Evolutionary conservation across 2,797 vertebrate species (phyloP).

Genomic region (Tauraco hartlaubi): DNA sequence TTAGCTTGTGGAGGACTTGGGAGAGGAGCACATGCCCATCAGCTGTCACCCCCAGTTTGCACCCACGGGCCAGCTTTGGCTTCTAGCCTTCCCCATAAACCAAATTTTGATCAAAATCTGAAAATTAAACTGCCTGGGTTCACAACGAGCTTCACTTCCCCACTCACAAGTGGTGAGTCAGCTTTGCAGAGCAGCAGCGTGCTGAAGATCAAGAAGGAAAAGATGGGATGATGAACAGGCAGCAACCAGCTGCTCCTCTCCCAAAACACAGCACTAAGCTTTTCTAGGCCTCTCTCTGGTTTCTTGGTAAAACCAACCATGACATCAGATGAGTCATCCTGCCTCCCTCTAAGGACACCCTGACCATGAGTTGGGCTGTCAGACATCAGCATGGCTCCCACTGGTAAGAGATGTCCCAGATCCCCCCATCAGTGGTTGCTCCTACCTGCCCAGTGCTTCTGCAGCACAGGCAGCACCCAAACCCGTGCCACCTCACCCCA

Average conservation of each 20-base stretch:
- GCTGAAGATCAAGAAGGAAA: neutral
- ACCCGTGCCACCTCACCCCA: neutral
- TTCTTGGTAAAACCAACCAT: neutral
- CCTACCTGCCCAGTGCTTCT: neutral
- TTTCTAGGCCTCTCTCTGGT: neutral
- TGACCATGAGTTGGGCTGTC: neutral
- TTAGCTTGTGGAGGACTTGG: rapidly evolving
- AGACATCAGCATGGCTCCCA: neutral
- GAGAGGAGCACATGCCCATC: neutral
- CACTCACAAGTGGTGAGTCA: neutral
- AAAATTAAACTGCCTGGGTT: neutral
- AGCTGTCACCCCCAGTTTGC: too few relatives aligned
- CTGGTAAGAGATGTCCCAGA: neutral
- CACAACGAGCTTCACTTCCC: neutral
- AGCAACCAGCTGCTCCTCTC: neutral
- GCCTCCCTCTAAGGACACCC: rapidly evolving
- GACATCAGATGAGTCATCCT: neutral
- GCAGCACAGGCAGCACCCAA: neutral
- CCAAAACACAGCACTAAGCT: neutral
- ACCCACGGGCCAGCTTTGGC: neutral
- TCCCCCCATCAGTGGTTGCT: neutral
- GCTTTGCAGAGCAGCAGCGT: neutral
- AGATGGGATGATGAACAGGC: neutral
- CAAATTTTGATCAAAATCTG: neutral
- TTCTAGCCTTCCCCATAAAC: neutral